These are phyloP conservation scores for Malacosoma neustria DNA, from an alignment of 2,888 invertebrate species.

Conservation along the genomic window DNA sequence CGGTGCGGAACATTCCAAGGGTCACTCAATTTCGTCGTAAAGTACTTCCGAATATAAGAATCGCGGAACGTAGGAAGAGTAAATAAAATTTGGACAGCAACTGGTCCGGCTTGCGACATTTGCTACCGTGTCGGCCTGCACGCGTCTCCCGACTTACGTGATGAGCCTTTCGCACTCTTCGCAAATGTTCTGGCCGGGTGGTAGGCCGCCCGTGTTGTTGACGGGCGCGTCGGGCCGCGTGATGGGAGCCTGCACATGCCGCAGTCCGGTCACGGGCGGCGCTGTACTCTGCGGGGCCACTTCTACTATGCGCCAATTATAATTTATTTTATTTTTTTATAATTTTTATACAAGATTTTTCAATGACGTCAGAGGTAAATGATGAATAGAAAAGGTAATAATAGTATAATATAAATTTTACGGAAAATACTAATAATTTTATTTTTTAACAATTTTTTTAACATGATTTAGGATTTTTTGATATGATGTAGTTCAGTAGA, in stretches of 20 bases:
- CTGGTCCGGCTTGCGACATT: conserved; percentile 45
- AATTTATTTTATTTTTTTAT: conserved; percentile 4
- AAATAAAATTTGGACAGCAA: neutral
- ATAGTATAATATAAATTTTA: neutral
- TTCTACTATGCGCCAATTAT: conserved; percentile 49
- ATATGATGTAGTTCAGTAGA: neutral
- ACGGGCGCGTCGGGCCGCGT: conserved; percentile 75
- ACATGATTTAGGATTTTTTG: conserved; percentile 2
- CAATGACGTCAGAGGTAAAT: neutral
- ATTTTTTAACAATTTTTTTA: too few species aligned
- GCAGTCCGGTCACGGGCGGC: conserved; percentile 71
- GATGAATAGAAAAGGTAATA: too few species aligned
- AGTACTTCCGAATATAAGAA: neutral
- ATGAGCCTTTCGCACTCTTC: conserved; percentile 97
- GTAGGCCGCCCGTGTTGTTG: conserved; percentile 82
- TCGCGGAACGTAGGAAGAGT: too few species aligned
- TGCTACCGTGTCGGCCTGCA: conserved; percentile 78
- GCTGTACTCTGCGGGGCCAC: conserved; percentile 37
- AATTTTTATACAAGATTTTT: neutral
- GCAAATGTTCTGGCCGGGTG: conserved; percentile 94
- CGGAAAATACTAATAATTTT: too few species aligned
- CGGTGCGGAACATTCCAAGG: neutral
- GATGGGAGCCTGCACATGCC: conserved; percentile 86
- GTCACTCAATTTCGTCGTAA: neutral
- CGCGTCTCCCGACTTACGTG: conserved; percentile 90